Evolutionary conservation across 2,113 vertebrate species (phyloP).

Genomic region (Megalops atlanticus): DNA sequence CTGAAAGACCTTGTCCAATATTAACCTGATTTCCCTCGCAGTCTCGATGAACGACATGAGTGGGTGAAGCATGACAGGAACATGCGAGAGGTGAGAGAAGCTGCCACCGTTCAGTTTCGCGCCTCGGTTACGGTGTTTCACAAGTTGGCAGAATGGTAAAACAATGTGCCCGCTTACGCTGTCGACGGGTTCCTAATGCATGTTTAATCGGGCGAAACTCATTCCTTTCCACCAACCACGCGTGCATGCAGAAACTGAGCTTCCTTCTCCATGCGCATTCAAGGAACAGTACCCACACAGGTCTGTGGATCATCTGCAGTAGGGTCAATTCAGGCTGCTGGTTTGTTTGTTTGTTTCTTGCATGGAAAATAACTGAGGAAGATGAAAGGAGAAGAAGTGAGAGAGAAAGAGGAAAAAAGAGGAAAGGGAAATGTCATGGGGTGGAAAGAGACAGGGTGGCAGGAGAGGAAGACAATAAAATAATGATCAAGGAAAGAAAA

Average conservation of each 20-base stretch:
- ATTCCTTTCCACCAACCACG: not conserved
- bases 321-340: too few relatives aligned
- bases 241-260: not conserved
- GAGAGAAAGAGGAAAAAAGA: too few relatives aligned
- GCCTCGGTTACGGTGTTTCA: not conserved
- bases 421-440: too few relatives aligned
- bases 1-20: not conserved
- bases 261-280: too few relatives aligned
- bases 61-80: not conserved
- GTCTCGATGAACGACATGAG: not conserved
- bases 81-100: not conserved
- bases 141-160: not conserved
- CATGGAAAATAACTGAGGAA: too few relatives aligned
- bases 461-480: not conserved
- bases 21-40: not conserved
- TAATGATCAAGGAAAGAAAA: not conserved
- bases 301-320: too few relatives aligned
- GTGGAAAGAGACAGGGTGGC: constrained; percentile 24
- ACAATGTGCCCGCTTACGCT: not conserved
- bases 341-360: too few relatives aligned
- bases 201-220: not conserved
- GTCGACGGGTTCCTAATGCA: not conserved
- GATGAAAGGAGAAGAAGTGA: too few relatives aligned
- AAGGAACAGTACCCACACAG: too few relatives aligned
- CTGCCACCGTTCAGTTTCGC: not conserved